These are phyloP conservation scores for Abrostola tripartita DNA, from an alignment of 2,888 invertebrate species.

Conservation along the genomic window DNA sequence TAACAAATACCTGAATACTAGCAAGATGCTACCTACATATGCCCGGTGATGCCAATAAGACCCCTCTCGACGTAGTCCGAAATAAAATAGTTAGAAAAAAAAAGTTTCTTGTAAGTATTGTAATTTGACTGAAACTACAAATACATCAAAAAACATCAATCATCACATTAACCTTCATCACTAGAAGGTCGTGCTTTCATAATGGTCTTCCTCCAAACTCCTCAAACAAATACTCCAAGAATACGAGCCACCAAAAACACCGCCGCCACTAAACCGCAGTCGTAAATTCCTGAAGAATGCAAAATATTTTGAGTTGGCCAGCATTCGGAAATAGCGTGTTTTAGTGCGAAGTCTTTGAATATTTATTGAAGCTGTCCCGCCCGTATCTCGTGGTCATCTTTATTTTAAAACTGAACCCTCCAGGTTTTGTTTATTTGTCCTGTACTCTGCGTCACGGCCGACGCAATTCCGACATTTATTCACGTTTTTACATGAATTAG, in stretches of 20 bases:
- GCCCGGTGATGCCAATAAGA: too few relatives aligned
- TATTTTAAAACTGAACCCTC: conserved; percentile 39
- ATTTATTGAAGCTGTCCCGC: conserved; percentile 43
- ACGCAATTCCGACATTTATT: conserved; percentile 20
- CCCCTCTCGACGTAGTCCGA: too few relatives aligned
- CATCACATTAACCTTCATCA: conserved; percentile 28
- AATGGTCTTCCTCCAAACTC: conserved; percentile 48
- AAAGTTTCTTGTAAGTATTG: too few relatives aligned
- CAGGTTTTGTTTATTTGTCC: conserved; percentile 40
- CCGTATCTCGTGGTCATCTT: conserved; percentile 23
- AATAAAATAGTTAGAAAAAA: too few relatives aligned
- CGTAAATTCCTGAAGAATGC: conserved; percentile 64
- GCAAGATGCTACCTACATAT: too few relatives aligned
- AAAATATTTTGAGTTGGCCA: conserved; percentile 58
- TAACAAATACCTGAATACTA: too few relatives aligned
- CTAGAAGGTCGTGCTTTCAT: conserved; percentile 31
- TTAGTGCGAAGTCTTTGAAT: conserved; percentile 26
- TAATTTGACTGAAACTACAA: too few relatives aligned
- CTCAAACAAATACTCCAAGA: conserved; percentile 53
- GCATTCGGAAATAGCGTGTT: conserved; percentile 56
- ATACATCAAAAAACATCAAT: conserved; percentile 39
- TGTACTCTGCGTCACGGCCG: conserved; percentile 32
- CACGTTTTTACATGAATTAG: conserved; percentile 28
- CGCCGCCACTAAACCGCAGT: conserved; percentile 46
- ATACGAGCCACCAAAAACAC: conserved; percentile 45